Percentiles rank a stretch among this genome's conserved stretches.
Evolutionary conservation across 1,140 invertebrate genomes (phyloP).

Genomic region (Bombyx mandarina): DNA sequence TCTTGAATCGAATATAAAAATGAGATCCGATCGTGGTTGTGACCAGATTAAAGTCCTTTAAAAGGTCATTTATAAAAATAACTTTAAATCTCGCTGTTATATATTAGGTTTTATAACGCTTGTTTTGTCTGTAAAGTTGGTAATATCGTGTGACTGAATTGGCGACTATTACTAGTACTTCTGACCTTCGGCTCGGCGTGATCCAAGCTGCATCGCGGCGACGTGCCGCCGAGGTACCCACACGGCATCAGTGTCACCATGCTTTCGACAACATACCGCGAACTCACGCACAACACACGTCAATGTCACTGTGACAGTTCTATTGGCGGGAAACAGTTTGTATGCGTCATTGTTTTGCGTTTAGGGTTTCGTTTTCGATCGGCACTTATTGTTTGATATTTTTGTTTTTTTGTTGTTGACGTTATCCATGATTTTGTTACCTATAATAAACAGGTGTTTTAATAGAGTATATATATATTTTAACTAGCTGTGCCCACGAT

Average conservation of each 20-base stretch:
- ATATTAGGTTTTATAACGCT: too few relatives aligned
- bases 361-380: slow-evolving; percentile 31
- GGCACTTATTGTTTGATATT: slow-evolving; percentile 13
- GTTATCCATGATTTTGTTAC: slow-evolving; percentile 24
- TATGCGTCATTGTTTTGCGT: slow-evolving; percentile 40
- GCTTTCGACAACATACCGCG: slow-evolving; percentile 34
- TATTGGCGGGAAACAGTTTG: slow-evolving; percentile 41
- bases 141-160: slow-evolving; percentile 18
- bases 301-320: slow-evolving; percentile 55
- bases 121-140: too few relatives aligned
- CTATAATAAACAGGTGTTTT: too few relatives aligned
- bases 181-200: slow-evolving; percentile 64
- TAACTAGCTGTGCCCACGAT: too few relatives aligned
- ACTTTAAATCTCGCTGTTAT: too few relatives aligned
- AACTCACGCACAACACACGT: slow-evolving; percentile 34
- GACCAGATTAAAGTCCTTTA: too few relatives aligned
- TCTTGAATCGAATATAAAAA: too few relatives aligned
- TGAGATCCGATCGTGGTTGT: too few relatives aligned
- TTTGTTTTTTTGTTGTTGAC: slow-evolving; percentile 18
- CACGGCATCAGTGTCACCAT: slow-evolving; percentile 69
- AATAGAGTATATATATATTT: too few relatives aligned
- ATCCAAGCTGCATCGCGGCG: slow-evolving; percentile 60
- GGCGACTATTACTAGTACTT: slow-evolving; percentile 19
- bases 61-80: too few relatives aligned
- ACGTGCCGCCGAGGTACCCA: slow-evolving; percentile 57